These are phyloP conservation scores for Spinus olivaceus DNA, from an alignment of 2,797 vertebrate species.

Conservation along the genomic window DNA sequence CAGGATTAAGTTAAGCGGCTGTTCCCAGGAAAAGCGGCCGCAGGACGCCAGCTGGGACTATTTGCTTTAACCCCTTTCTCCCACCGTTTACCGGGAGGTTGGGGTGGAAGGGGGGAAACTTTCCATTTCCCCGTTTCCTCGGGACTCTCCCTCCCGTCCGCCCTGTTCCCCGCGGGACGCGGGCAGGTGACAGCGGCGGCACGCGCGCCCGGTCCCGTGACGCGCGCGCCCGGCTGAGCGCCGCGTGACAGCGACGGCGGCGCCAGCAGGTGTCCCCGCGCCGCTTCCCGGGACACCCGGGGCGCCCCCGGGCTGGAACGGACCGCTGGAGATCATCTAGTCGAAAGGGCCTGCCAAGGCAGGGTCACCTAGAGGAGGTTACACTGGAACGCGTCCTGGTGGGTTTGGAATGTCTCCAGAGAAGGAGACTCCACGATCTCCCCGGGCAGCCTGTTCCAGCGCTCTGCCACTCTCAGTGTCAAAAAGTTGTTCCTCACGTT, in stretches of 20 bases:
- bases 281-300: not conserved
- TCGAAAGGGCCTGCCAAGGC: not conserved
- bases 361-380: not conserved
- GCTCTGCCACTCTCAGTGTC: not conserved
- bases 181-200: not conserved
- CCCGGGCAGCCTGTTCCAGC: not conserved
- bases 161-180: not conserved
- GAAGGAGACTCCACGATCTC: not conserved
- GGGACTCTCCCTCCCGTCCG: not conserved
- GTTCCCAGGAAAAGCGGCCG: not conserved
- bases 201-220: slow-evolving; percentile 38
- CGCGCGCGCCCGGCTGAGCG: slow-evolving; percentile 18
- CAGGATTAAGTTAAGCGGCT: accelerated
- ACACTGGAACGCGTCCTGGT: not conserved
- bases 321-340: not conserved
- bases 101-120: not conserved
- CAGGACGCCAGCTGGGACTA: not conserved
- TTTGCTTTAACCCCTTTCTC: not conserved
- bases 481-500: not conserved
- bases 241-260: not conserved
- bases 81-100: not conserved
- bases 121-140: accelerated
- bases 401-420: not conserved
- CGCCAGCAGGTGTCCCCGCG: not conserved
- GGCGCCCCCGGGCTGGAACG: not conserved